Evolutionary conservation across 23 tunicate genomes (phyloP).

Genomic region (Corella eumyota): DNA sequence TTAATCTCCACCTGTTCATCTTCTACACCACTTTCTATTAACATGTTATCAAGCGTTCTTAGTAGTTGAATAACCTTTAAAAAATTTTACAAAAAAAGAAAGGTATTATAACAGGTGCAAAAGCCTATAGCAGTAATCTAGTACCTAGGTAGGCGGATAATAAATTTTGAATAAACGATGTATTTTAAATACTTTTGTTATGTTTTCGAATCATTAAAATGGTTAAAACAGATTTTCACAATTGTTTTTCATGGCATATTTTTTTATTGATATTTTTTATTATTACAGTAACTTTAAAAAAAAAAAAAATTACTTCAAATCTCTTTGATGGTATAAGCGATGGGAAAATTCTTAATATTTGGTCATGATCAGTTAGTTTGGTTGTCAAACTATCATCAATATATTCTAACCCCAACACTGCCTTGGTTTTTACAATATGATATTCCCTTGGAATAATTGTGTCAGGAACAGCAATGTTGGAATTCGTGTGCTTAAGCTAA

Average conservation of each 20-base stretch:
- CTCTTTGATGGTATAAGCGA: conserved; percentile 78
- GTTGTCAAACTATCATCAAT: conserved; percentile 66
- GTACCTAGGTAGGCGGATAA: not conserved
- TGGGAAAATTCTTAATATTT: conserved; percentile 79
- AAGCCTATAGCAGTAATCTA: too few species aligned
- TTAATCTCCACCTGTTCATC: conserved; percentile 49
- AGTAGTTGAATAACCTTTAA: conserved; percentile 80
- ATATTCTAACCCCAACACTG: conserved; percentile 86
- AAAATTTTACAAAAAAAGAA: not conserved
- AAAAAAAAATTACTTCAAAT: conserved; percentile 72
- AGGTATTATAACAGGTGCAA: not conserved
- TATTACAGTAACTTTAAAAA: not conserved
- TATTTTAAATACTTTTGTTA: not conserved
- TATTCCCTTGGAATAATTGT: conserved; percentile 74
- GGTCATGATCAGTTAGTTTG: conserved; percentile 49
- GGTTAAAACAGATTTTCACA: not conserved
- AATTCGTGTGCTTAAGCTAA: too few species aligned
- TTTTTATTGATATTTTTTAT: not conserved
- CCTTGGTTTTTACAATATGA: conserved; percentile 82
- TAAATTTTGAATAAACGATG: not conserved
- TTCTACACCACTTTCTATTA: conserved; percentile 64
- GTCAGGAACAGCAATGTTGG: conserved; percentile 61
- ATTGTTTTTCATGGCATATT: not conserved
- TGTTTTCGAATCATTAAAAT: not conserved
- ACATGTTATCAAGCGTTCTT: conserved; percentile 75